A percentile compares a stretch with the other conserved stretches of the same genome.
Evolutionary conservation across 1,140 invertebrate genomes (phyloP).

Genomic region (Orussus abietinus): DNA sequence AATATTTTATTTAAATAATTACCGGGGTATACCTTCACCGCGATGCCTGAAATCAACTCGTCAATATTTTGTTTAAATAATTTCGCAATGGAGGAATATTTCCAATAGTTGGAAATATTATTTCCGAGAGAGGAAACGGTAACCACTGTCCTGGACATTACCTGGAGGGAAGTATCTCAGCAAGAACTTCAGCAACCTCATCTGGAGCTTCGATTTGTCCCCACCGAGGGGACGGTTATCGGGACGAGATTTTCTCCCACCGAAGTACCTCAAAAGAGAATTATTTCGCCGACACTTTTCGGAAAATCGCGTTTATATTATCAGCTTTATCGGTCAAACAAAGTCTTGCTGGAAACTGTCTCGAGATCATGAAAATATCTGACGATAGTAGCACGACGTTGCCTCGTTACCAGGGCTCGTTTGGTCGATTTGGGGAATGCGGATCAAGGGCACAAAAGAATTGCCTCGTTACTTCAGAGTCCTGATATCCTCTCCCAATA

Average conservation of each 20-base stretch:
- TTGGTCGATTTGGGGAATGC: conserved; percentile 1
- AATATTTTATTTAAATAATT: conserved; percentile 9
- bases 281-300: neutral
- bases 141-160: conserved; percentile 22
- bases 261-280: neutral
- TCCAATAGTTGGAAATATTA: conserved; percentile 9
- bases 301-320: neutral
- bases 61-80: conserved; percentile 5
- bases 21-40: neutral
- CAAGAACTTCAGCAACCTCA: conserved; percentile 65
- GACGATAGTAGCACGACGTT: no score
- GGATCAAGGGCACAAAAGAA: no score
- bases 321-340: neutral
- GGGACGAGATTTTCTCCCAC: neutral
- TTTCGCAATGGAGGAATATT: conserved; percentile 1
- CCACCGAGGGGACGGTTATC: neutral
- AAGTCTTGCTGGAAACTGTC: neutral
- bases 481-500: no score
- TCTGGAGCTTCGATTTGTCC: conserved; percentile 34
- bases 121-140: conserved; percentile 4
- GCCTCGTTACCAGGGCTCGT: neutral
- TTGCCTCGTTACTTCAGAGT: no score
- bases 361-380: neutral
- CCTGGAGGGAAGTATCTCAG: conserved; percentile 66
- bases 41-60: conserved; percentile 3